A percentile compares a stretch with the other conserved stretches of the same genome.
These are phyloP conservation scores for Tetranychus cinnabarinus DNA, from an alignment of 1,140 invertebrate species.

Conservation along the genomic window DNA sequence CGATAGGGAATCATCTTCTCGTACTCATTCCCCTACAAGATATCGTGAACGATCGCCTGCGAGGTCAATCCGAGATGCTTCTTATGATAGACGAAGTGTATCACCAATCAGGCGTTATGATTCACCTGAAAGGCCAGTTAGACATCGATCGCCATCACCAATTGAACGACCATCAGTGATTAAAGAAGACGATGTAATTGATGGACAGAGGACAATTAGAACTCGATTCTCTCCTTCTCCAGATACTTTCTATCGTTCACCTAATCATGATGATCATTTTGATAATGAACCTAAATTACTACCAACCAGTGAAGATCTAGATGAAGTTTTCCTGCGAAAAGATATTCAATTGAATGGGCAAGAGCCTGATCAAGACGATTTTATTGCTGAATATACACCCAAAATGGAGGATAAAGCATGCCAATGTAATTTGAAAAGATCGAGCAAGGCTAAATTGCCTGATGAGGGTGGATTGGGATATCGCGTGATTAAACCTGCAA, in stretches of 20 bases:
- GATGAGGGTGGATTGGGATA: not conserved
- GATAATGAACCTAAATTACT: not conserved
- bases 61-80: not conserved
- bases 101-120: not conserved
- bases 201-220: not conserved
- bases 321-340: not conserved
- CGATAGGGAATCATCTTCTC: too few species aligned
- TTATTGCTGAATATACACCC: not conserved
- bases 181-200: not conserved
- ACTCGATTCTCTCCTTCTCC: not conserved
- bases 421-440: not conserved
- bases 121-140: not conserved
- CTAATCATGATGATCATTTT: not conserved
- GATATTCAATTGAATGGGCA: not conserved
- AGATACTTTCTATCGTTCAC: too few species aligned
- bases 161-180: not conserved
- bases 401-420: conserved; percentile 1
- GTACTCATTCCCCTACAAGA: too few species aligned
- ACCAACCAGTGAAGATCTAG: not conserved
- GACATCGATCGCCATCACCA: conserved; percentile 1
- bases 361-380: not conserved
- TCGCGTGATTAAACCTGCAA: not conserved
- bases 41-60: not conserved
- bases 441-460: not conserved
- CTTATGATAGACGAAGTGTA: too few species aligned